Conservation (phyloP, 2,113 vertebrate genomes). For the Thryonomys swinderianus region DNA sequence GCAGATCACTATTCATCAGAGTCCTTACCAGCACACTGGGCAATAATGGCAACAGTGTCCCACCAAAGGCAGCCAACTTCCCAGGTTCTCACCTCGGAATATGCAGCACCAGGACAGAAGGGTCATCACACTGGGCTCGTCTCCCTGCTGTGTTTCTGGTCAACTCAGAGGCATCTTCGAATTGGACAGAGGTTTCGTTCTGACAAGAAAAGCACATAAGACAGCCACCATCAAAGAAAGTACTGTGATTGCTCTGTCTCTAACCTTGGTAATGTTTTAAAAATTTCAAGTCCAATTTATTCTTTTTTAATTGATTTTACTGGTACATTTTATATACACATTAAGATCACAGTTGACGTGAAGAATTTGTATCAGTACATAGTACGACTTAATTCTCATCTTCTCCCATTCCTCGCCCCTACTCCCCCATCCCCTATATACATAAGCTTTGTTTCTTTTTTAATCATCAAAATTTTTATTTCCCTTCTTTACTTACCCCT, state of each 20-base stretch:
- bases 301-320: too few species aligned
- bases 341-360: too few species aligned
- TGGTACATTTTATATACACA: too few species aligned
- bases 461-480: too few species aligned
- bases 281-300: neutral
- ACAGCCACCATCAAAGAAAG: neutral
- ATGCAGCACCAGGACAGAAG: neutral
- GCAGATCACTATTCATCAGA: neutral
- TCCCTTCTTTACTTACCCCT: too few species aligned
- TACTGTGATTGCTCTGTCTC: neutral
- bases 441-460: too few species aligned
- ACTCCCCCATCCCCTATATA: too few species aligned
- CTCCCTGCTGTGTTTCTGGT: neutral
- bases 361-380: too few species aligned
- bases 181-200: neutral
- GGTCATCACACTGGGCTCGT: neutral
- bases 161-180: neutral
- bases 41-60: neutral
- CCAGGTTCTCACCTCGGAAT: neutral
- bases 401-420: too few species aligned
- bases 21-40: neutral
- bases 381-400: too few species aligned
- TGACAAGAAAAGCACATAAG: neutral
- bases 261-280: neutral
- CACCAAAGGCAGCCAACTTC: neutral